Base-by-base conservation (phyloP, 2,113 vertebrate species). In the Cephalopterus ornatus region DNA sequence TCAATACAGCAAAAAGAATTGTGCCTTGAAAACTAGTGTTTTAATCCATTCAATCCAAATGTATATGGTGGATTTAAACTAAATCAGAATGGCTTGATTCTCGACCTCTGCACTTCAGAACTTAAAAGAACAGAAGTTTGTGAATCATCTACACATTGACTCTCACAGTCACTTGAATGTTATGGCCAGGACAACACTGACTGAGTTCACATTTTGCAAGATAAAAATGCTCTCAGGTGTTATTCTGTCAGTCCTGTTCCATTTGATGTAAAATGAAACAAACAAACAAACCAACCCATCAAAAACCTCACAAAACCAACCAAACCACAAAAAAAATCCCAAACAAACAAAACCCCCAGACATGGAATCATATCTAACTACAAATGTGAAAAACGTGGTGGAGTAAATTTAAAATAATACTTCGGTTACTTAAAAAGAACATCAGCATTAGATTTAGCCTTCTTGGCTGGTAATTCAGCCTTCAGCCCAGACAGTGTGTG, bases 221-320 rank as follows among this genome's bases (percentile, higher is more conserved):
- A 58, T 16, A 53, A 88, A 67, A 41, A 9, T 26, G 44, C 17
- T 78, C 22, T 83, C 56, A 44, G 21, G n/a, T n/a, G 6, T 49
- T 71, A 41, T 11, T 65, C 24, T 82, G 5, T 7, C 18, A 58
- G 6, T 46, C 22, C 22, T 74, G 28, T 58, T 85, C n/a, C 9
- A 19, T 37, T 80, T 83, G 27, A 75, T 73, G 14, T n/a, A 85
- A 85, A 94, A 37, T 62, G n/a, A 82, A n/a, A 58, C 33, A n/a
- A n/a, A 56, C 33, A 1, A 32, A 33, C 6, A 2, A 1, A 28
- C 30, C 8, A 41, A n/a, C n/a, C n/a, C n/a, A n/a, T n/a, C n/a
- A 44, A 28, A 8, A 50, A 42, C 21, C 19, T 6, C 28, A 55
- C 18, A 30, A 53, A 53, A 30, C 52, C 16, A 53, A 53, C 14